Evolutionary conservation across 2,888 invertebrate species (phyloP).

Genomic region (Automeris io): DNA sequence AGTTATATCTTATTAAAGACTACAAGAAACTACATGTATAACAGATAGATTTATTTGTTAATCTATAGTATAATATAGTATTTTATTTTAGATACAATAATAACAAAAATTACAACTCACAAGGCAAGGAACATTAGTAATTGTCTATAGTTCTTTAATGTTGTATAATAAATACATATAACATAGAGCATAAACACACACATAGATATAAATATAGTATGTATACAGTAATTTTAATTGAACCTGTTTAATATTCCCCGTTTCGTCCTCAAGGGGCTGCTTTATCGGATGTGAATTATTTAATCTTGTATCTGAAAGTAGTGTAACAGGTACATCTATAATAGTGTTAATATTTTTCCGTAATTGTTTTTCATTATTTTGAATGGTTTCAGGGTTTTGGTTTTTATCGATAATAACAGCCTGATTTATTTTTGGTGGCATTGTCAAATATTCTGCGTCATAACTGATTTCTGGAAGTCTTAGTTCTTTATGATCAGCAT

Average conservation of each 20-base stretch:
- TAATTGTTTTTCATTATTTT: slow-evolving; percentile 4
- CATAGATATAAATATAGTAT: slow-evolving; percentile 58
- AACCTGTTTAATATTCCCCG: slow-evolving; percentile 54
- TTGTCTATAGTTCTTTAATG: slow-evolving; percentile 43
- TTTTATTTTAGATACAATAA: slow-evolving; percentile 1
- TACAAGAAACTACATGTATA: not conserved
- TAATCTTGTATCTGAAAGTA: slow-evolving; percentile 16
- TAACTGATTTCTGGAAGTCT: slow-evolving; percentile 45
- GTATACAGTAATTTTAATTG: slow-evolving; percentile 62
- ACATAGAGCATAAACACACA: slow-evolving; percentile 55
- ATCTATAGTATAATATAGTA: not conserved
- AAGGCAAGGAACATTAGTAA: slow-evolving; percentile 25
- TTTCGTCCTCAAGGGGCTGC: slow-evolving; percentile 31
- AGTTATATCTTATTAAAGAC: not conserved
- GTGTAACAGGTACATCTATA: slow-evolving; percentile 19
- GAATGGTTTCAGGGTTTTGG: slow-evolving; percentile 10
- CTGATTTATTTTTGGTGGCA: slow-evolving; percentile 19
- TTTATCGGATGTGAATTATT: slow-evolving; percentile 11
- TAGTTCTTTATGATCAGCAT: slow-evolving; percentile 22
- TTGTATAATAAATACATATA: slow-evolving; percentile 57
- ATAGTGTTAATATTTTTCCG: not conserved
- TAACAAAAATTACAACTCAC: slow-evolving; percentile 31
- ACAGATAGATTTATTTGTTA: not conserved
- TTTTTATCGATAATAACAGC: slow-evolving; percentile 11
- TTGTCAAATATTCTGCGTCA: slow-evolving; percentile 43